Evolutionary conservation across 2,797 vertebrate species (phyloP), one percentile per base, ranked within the genome.

Genomic region (Rhabdomys pumilio): DNA sequence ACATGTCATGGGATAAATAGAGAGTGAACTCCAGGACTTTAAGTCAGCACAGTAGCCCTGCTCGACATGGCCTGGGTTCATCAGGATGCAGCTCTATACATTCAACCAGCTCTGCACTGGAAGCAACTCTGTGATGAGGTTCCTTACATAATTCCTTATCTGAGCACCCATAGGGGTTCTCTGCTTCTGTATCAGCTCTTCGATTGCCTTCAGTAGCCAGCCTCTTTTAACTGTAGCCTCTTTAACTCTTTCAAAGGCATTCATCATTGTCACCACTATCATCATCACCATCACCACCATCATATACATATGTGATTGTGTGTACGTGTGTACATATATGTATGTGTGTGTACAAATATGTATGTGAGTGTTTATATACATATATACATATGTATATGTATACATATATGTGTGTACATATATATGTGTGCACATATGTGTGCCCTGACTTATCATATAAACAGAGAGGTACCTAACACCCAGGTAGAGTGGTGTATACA

Each of bases 321-420:
- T 38, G 24, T 50, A 15, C 53, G 47, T 77, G 29, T 31, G 26
- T 77, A 14, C 4, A 17, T 15, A 29, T 26, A 24, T 81, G 38
- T 61, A 29, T 67, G 63, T 65, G 63, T 65, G 57, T 38, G 38
- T 38, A 22, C 2, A 19, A 11, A 26, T 26, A 26, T 26, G 77
- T 22, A 50, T 55, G 19, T 22, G 7, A 2, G 20, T 17, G 2
- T n/a, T 4, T 17, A 2, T 22, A 26, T 19, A 7, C 19, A 2
- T 55, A 4, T 41, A 9, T 19, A 0, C 29, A 10, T 11, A 3
- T 44, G 29, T 13, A 57, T n/a, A 29, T 41, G 3, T 20, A 5
- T 17, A 15, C 8, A 26, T 82, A 4, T 15, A 20, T 44, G 24
- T 29, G n/a, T 61, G 14, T 2, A 11, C 24, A 19, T 24, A 14